Evolutionary conservation across 2,888 invertebrate species (phyloP), one percentile per base, ranked within the genome.

Genomic region (Lycocerus yunnanus): DNA sequence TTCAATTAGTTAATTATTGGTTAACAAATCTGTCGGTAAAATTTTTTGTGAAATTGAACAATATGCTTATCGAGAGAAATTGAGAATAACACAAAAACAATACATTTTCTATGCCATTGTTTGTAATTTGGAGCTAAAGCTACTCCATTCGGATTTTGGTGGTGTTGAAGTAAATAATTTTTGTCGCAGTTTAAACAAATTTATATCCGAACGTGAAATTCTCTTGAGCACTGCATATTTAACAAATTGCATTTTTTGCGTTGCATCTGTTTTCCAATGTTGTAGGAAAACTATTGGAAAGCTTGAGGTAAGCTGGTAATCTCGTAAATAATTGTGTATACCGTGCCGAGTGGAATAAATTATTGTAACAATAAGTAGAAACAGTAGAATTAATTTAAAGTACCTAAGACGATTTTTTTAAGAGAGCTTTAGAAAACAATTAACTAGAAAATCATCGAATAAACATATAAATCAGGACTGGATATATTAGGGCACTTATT

Each of bases 401-500:
- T 63, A 63, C 20, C 63, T 72, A 61, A 69, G 68, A 66, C 63
- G 67, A 71, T 69, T 71, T 78, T n/a, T 78, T 78, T 61, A 77
- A 76, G 71, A 79, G 77, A 78, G 77, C 76, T 75, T 78, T 75
- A 77, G 77, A 74, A 80, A 81, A 80, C 80, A 79, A 82, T 80
- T 78, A 79, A 59, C 76, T 78, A 80, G 81, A 83, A 83, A 84
- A 84, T 85, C 83, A 80, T 80, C 83, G 82, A 84, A 83, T 83
- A 84, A 85, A 85, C 85, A 85, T 82, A 85, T 85, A 85, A 85
- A 85, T 85, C 85, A 85, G 84, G 80, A 80, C 77, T 78, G 81
- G 81, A 85, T 85, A 85, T 85, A 85, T 85, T 84, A 85, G 81
- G 84, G 84, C 85, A 85, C 85, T 85, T 85, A 85, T 85, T 85